Base-by-base conservation (phyloP, 2,888 invertebrate species). In the Rhingia campestris region DNA sequence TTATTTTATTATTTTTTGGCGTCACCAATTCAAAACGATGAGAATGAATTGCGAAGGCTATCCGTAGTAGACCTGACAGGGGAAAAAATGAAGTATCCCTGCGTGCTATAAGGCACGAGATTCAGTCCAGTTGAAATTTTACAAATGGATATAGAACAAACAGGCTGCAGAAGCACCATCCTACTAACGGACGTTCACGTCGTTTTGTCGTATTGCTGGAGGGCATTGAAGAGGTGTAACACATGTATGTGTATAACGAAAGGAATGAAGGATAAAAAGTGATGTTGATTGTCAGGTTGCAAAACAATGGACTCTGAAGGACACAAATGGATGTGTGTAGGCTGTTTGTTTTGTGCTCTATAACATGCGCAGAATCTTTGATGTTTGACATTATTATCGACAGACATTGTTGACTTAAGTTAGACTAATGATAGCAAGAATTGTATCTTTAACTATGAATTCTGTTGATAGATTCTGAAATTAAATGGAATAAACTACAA, bases 281-380 rank as follows among this genome's bases (percentile, higher is more conserved):
- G 72, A 73, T 76, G 73, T 69, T 82, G 82, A 82, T 79, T 82
- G 69, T 79, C 82, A 79, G 73, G 79, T 79, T 73, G 79, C 67
- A 73, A 73, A 79, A 82, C 79, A 74, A 82, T 73, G 61, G 82
- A 82, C 73, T 53, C 37, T 41, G 49, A 72, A 67, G 81, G 72
- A 73, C 66, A 72, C 47, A 35, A 32, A 32, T 41, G 37, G 6
- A 10, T 56, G 9, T 41, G 41, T 41, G 51, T 45, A 45, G 10
- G 54, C 56, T 58, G 56, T 47, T 69, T 61, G 69, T 76, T 41
- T 47, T 30, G 4, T 9, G 22, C 2, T 30, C 9, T 45, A 53
- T 51, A 30, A 14, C 9, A 33, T 51, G 53, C 49, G 49, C 53
- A 43, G 67, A 74, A 64, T 73, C 41, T 56, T 35, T 51, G 66